A percentile compares a stretch with the other conserved stretches of the same genome.
These are phyloP conservation scores for Synergus japonicus DNA, from an alignment of 2,888 invertebrate species.

Conservation along the genomic window DNA sequence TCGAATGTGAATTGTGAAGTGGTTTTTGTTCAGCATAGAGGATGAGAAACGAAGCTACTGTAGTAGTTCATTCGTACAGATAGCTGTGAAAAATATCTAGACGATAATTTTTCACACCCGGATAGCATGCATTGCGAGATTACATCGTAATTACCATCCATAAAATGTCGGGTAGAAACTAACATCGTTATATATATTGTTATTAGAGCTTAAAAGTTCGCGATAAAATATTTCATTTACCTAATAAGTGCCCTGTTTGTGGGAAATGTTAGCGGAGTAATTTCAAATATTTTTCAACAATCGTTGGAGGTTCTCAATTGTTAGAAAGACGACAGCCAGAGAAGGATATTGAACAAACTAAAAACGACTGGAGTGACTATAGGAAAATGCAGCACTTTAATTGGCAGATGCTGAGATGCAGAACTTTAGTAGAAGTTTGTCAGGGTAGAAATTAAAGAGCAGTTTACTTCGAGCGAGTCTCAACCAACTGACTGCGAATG, in stretches of 20 bases:
- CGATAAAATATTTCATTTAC: background rate
- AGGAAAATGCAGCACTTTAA: constrained; percentile 48
- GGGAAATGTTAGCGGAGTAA: background rate
- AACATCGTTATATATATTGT: constrained; percentile 54
- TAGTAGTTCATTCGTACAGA: constrained; percentile 40
- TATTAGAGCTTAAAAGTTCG: constrained; percentile 54
- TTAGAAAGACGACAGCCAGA: constrained; percentile 10
- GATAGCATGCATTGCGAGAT: constrained; percentile 53
- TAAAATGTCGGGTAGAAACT: constrained; percentile 50
- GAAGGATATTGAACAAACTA: constrained; percentile 21
- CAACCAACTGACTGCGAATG: constrained; percentile 38
- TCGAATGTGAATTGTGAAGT: background rate
- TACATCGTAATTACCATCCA: constrained; percentile 56
- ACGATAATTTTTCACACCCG: constrained; percentile 55
- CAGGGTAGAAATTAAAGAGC: constrained; percentile 52
- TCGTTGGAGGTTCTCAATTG: constrained; percentile 4
- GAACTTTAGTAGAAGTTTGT: constrained; percentile 60
- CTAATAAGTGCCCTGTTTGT: background rate
- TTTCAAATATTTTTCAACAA: constrained; percentile 1
- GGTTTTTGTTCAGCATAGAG: background rate
- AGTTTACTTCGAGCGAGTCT: constrained; percentile 37
- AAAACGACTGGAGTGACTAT: constrained; percentile 31
- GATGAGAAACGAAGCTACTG: background rate
- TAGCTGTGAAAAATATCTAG: constrained; percentile 51
- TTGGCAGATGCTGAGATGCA: constrained; percentile 53